These are phyloP conservation scores for Pocillopora verrucosa DNA, from an alignment of 64 coral and sea anemone species.

Conservation along the genomic window DNA sequence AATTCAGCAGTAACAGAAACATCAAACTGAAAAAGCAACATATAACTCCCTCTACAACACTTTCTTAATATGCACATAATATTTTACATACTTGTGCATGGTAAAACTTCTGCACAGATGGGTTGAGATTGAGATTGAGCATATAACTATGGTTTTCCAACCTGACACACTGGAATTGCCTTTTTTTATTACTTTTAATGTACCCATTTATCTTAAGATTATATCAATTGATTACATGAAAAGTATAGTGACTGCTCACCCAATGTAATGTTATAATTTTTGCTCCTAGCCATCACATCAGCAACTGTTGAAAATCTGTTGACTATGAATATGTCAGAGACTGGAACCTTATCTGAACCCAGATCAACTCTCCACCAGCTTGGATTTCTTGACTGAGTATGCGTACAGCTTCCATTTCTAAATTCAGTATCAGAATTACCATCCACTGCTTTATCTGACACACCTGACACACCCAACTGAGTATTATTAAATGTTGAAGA, in stretches of 20 bases:
- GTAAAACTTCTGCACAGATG: too few species aligned
- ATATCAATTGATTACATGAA: too few species aligned
- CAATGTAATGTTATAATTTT: background rate
- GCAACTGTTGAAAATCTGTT: background rate
- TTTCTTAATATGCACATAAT: too few species aligned
- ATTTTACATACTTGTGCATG: too few species aligned
- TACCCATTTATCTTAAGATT: background rate
- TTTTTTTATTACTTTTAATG: too few species aligned
- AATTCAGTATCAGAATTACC: background rate
- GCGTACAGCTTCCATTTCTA: background rate
- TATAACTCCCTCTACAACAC: too few species aligned
- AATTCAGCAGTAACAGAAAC: too few species aligned
- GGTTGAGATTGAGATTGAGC: too few species aligned
- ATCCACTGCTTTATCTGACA: slow-evolving; percentile 18
- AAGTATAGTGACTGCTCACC: background rate
- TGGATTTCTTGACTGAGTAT: background rate
- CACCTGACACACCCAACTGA: background rate
- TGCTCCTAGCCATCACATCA: background rate
- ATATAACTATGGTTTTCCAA: too few species aligned
- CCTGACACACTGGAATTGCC: too few species aligned
- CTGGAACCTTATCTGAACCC: too few species aligned
- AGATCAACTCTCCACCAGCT: background rate
- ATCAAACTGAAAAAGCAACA: too few species aligned
- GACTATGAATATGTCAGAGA: background rate
- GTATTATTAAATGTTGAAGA: background rate